A percentile compares a stretch with the other conserved stretches of the same genome.
phyloP scores from a whole-genome alignment of 2,113 vertebrate genomes.

The Oplegnathus fasciatus region DNA sequence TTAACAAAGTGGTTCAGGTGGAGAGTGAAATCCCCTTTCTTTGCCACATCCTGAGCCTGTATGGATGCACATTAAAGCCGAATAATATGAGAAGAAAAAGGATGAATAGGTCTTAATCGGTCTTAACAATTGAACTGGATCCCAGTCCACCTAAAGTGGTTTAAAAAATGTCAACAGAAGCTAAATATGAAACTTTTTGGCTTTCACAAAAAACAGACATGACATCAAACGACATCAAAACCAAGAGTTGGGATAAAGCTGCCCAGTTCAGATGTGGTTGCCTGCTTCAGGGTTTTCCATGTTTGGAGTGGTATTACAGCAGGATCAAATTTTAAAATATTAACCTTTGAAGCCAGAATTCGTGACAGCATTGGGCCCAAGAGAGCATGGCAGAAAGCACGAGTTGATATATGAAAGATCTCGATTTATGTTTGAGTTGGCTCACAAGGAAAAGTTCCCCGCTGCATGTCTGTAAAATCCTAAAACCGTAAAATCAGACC shows the following conservation, averaged over 20 bases:
- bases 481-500: conserved; percentile 52
- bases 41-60: not conserved
- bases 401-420: conserved; percentile 47
- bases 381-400: not conserved
- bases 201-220: not conserved
- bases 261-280: not conserved
- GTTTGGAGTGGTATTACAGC: conserved; percentile 1
- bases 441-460: not conserved
- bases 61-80: not conserved
- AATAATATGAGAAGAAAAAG: not conserved
- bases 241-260: not conserved
- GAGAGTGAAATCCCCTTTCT: not conserved
- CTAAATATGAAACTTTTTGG: not conserved
- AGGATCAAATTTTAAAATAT: conserved; percentile 21
- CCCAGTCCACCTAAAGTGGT: not conserved
- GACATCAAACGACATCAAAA: not conserved
- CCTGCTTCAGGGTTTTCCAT: conserved; percentile 12
- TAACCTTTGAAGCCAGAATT: conserved; percentile 44
- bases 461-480: conserved; percentile 48
- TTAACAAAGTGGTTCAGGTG: not conserved
- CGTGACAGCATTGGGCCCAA: not conserved
- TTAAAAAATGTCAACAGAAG: not conserved
- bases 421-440: conserved; percentile 47
- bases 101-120: not conserved
- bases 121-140: not conserved